Conservation (phyloP, 2,113 vertebrate genomes). For the Myodes glareolus region DNA sequence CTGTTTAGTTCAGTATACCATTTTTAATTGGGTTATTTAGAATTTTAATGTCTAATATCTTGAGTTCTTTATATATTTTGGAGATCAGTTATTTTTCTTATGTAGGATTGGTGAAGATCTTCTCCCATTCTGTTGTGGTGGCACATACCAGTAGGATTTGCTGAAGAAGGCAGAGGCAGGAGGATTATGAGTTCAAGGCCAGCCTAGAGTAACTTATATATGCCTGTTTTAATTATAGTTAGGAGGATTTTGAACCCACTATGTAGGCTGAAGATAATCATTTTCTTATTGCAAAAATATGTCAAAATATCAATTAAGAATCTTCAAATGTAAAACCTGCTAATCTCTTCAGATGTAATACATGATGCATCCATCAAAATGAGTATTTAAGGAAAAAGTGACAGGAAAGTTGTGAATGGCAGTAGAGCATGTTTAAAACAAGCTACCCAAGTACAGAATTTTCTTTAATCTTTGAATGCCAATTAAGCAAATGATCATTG, state of each 20-base stretch:
- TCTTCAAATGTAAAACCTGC: background rate
- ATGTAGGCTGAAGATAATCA: background rate
- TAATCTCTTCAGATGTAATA: background rate
- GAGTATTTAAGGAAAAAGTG: background rate
- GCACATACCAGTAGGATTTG: too few relatives aligned
- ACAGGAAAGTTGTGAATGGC: background rate
- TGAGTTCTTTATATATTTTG: too few relatives aligned
- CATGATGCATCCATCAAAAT: background rate
- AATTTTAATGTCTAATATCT: too few relatives aligned
- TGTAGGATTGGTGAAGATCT: too few relatives aligned
- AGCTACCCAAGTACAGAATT: background rate
- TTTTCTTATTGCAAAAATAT: background rate
- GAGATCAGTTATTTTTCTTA: too few relatives aligned
- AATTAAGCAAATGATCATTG: background rate
- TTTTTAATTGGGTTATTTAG: too few relatives aligned
- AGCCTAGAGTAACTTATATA: too few relatives aligned
- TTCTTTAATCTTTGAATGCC: background rate
- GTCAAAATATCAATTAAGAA: background rate
- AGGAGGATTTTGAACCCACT: background rate
- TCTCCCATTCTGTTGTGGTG: too few relatives aligned
- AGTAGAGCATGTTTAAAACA: background rate
- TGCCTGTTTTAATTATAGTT: background rate
- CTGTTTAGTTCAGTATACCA: too few relatives aligned
- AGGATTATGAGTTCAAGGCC: too few relatives aligned
- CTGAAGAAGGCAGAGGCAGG: too few relatives aligned